These are phyloP conservation scores for Araneus ventricosus DNA, from an alignment of 1,140 invertebrate genomes.

Conservation along the genomic window DNA sequence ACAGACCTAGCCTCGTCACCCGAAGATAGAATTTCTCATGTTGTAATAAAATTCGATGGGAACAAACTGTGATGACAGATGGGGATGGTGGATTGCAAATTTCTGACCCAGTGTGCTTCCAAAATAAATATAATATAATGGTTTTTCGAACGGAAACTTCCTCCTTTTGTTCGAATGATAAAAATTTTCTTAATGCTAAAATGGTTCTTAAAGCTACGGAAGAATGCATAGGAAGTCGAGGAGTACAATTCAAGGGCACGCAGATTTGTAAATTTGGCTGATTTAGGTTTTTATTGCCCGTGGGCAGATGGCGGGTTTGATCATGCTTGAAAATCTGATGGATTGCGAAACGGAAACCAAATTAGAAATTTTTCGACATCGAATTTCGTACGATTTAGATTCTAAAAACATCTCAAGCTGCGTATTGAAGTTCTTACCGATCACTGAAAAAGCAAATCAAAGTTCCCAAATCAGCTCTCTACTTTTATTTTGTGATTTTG, in stretches of 20 bases:
- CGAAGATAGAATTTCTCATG: not conserved
- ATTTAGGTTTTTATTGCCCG: not conserved
- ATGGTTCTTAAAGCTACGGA: not conserved
- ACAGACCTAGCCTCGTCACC: not conserved
- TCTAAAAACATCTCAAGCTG: not conserved
- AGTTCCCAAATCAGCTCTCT: too few species aligned
- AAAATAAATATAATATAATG: slow-evolving; percentile 16
- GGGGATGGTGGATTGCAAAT: not conserved
- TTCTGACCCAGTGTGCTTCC: not conserved
- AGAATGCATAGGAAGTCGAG: not conserved
- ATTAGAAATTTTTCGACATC: not conserved
- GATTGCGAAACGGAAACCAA: not conserved
- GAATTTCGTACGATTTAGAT: not conserved
- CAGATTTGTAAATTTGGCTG: not conserved
- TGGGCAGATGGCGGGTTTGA: not conserved
- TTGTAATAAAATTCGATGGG: slow-evolving; percentile 41
- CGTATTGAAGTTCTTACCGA: not conserved
- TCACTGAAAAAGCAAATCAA: too few species aligned
- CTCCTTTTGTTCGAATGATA: not conserved
- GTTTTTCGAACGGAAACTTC: not conserved
- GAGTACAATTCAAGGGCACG: not conserved
- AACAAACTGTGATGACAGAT: slow-evolving; percentile 45
- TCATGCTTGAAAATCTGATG: not conserved
- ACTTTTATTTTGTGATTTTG: too few species aligned
- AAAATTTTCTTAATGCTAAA: not conserved